Base-by-base conservation (phyloP, 2,113 vertebrate species). In the Sander lucioperca region DNA sequence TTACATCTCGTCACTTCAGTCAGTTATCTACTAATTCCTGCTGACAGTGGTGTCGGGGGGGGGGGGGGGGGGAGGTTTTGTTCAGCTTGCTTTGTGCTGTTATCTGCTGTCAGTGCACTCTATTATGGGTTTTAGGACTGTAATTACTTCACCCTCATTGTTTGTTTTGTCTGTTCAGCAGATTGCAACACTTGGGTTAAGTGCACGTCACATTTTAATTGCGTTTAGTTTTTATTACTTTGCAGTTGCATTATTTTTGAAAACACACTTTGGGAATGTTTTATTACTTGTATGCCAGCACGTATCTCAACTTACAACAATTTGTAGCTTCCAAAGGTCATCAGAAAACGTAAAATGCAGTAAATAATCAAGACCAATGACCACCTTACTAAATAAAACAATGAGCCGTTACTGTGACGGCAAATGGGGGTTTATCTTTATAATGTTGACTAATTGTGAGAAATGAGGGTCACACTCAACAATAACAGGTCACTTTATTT, bases 141-240 rank as follows among this genome's bases (percentile, higher is more conserved):
- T 57, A 78, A 86, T 77, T 77, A 72, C 53, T 56, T 66, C 16
- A n/a, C 56, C 3, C 45, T 48, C 64, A 48, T 71, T 59, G 75
- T 82, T 74, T 79, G 69, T 63, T 64, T 72, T 54, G 79, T 74
- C 56, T 69, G 43, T 33, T 78, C 39, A 14, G 45, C 62, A 9
- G 53, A 21, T 12, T 58, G 69, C 63, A 64, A 19, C 30, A 53
- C 27, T 43, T 4, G 5, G 21, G 23, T 39, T 56, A 65, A 62
- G 43, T 47, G 58, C 56, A 59, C 56, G 75, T 53, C 25, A 61
- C 33, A 64, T 16, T 9, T 56, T 13, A 51, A 68, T 18, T 62
- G 61, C 47, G 61, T 76, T 79, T 72, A 21, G 51, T 54, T 78
- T 82, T 45, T 27, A 5, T 7, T 25, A 73, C 62, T 53, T 15